Evolutionary conservation across 2,797 vertebrate species (phyloP), one percentile per base, ranked within the genome.

Genomic region (Leucoraja ocellata): DNA sequence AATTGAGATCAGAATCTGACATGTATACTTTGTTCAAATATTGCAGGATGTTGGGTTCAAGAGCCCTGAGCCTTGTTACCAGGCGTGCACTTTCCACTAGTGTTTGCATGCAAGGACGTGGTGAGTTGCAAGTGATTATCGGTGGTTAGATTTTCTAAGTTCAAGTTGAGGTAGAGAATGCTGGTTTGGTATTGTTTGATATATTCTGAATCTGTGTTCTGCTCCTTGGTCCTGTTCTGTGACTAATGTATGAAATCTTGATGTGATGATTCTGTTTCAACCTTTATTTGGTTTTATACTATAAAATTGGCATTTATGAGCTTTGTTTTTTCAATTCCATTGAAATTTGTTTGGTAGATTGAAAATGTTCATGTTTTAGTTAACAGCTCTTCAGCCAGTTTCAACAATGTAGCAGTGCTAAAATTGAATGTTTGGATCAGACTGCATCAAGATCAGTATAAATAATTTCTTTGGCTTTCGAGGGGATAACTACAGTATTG

Each of bases 51-150:
- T 95, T 99, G 97, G 97, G 98, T 86, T 95, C 97, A 74, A 97
- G 98, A 95, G 97, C 95, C 0, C 96, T 99, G 61, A 95, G 96
- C 94, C 96, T 98, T 0, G 25, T 98, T 88, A 98, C 98, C 95
- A 98, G 96, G 95, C 97, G 98, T 94, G 97, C 98, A 93, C 94
- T 99, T 94, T 98, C 97, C 93, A 98, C 98, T 93, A 98, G 98
- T 0, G 95, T 96, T 36, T 98, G 98, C 84, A n/a, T 98, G 16
- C 97, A 97, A 80, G 84, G 97, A 0, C 98, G 99, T 18, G 98
- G 98, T 99, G 95, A 95, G 97, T 95, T 10, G n/a, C 16, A 63
- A 68, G 21, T 36, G 32, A 65, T 8, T 84, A 5, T 14, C n/a
- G 65, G n/a, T 88, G n/a, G 16, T 36, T 68, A 9, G 84, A 68